phyloP scores from a whole-genome alignment of 2,797 vertebrate genomes.

The Lagodon rhomboides region DNA sequence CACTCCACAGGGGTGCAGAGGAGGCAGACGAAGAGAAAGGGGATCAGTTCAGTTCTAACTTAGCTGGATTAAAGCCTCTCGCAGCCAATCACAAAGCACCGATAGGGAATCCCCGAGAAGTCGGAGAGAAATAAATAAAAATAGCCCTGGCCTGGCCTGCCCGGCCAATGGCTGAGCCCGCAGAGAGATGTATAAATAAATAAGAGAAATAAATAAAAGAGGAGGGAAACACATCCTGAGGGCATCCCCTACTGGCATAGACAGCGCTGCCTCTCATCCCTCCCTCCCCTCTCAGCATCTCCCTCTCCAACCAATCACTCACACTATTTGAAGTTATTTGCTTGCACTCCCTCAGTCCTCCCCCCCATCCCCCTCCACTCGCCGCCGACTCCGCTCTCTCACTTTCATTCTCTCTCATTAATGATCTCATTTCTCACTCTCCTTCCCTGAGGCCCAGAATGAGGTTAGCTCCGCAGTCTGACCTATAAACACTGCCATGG shows the following conservation, averaged over 20 bases:
- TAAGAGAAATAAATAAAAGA: slow-evolving; percentile 83
- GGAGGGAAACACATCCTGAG: slow-evolving; percentile 82
- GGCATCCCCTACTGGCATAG: slow-evolving; percentile 80
- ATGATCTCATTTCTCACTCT: slow-evolving; percentile 82
- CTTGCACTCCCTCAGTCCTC: slow-evolving; percentile 59
- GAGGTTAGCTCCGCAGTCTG: slow-evolving; percentile 77
- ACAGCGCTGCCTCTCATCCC: slow-evolving; percentile 60
- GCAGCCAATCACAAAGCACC: slow-evolving; percentile 69
- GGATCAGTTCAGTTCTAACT: slow-evolving; percentile 52
- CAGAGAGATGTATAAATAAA: slow-evolving; percentile 80
- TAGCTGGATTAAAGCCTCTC: slow-evolving; percentile 71
- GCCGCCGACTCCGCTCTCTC: slow-evolving; percentile 54
- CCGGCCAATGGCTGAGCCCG: slow-evolving; percentile 70
- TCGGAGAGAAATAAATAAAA: slow-evolving; percentile 65
- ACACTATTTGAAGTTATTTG: slow-evolving; percentile 78
- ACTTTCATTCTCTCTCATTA: slow-evolving; percentile 82
- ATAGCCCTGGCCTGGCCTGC: slow-evolving; percentile 59
- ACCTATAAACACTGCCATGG: slow-evolving; percentile 82
- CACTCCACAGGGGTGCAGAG: slow-evolving; percentile 20
- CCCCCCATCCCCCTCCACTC: neutral
- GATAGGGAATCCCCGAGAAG: slow-evolving; percentile 80
- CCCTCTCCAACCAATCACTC: slow-evolving; percentile 74
- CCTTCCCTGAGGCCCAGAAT: slow-evolving; percentile 76
- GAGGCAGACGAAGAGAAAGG: slow-evolving; percentile 10
- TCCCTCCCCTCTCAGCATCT: slow-evolving; percentile 54